Evolutionary conservation across 2,797 vertebrate genomes (phyloP).

Genomic region (Taeniopygia guttata): DNA sequence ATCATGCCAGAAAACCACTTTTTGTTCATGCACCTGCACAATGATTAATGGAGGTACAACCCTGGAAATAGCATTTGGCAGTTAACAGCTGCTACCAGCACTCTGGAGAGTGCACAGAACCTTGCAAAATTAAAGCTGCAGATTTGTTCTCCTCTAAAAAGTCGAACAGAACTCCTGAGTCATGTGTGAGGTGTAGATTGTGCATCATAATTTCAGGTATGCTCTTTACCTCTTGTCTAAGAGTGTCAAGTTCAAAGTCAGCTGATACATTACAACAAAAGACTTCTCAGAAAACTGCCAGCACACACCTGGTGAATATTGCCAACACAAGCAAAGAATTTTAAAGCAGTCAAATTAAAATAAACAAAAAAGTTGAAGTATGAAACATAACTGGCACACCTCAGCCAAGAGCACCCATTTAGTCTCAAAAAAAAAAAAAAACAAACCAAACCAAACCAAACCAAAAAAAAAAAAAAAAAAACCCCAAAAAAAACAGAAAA

Average conservation of each 20-base stretch:
- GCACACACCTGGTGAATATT: background rate
- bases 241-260: slow-evolving; percentile 40
- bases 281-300: slow-evolving; percentile 10
- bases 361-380: background rate
- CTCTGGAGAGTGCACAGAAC: slow-evolving; percentile 55
- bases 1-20: slow-evolving; percentile 37
- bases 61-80: slow-evolving; percentile 56
- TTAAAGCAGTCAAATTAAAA: slow-evolving; percentile 11
- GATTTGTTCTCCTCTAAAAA: slow-evolving; percentile 40
- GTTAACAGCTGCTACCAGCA: slow-evolving; percentile 59
- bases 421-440: background rate
- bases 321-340: slow-evolving; percentile 6
- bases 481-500: background rate
- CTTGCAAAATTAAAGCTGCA: slow-evolving; percentile 47
- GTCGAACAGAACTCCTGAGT: slow-evolving; percentile 24
- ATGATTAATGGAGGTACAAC: slow-evolving; percentile 56
- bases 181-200: background rate
- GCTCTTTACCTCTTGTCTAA: background rate
- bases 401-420: background rate
- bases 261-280: slow-evolving; percentile 14
- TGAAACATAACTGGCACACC: background rate
- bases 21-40: slow-evolving; percentile 44
- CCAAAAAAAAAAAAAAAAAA: no score
- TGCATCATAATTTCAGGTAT: slow-evolving; percentile 32
- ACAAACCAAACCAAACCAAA: no score